Percentiles rank a stretch among this genome's conserved stretches.
Evolutionary conservation across 2,113 vertebrate genomes (phyloP).

Genomic region (Arizona elegans): DNA sequence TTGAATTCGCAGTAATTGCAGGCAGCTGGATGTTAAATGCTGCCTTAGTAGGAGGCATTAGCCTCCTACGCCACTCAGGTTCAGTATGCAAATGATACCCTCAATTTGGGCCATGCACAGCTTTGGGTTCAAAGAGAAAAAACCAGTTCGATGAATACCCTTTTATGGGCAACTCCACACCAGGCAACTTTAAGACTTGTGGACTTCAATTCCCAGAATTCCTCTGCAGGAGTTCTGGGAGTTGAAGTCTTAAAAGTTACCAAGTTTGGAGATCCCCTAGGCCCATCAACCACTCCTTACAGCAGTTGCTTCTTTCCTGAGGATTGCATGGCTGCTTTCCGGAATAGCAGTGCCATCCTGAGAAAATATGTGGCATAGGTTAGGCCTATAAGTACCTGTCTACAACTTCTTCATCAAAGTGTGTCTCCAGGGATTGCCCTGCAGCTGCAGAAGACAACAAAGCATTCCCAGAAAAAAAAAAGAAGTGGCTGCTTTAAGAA

Average conservation of each 20-base stretch:
- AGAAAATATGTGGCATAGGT: neutral
- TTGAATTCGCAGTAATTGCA: no score
- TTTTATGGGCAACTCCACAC: neutral
- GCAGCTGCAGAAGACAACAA: neutral
- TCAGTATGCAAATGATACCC: neutral
- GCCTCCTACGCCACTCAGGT: neutral
- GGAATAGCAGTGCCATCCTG: neutral
- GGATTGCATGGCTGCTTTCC: neutral
- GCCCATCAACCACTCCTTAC: neutral
- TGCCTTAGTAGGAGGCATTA: no score
- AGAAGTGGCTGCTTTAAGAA: neutral
- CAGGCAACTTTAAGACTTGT: neutral
- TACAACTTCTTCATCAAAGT: neutral
- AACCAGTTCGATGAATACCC: neutral
- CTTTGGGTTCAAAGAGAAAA: neutral
- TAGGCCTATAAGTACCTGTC: neutral
- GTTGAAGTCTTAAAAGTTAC: neutral
- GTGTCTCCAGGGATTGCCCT: neutral
- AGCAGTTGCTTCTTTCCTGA: neutral
- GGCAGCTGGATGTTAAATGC: no score
- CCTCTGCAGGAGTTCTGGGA: neutral
- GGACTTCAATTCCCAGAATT: neutral
- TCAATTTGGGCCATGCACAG: neutral
- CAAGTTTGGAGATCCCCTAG: neutral
- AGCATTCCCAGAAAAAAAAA: neutral